Base-by-base conservation (phyloP, 2,113 vertebrate genomes). In the Etia nguti region DNA sequence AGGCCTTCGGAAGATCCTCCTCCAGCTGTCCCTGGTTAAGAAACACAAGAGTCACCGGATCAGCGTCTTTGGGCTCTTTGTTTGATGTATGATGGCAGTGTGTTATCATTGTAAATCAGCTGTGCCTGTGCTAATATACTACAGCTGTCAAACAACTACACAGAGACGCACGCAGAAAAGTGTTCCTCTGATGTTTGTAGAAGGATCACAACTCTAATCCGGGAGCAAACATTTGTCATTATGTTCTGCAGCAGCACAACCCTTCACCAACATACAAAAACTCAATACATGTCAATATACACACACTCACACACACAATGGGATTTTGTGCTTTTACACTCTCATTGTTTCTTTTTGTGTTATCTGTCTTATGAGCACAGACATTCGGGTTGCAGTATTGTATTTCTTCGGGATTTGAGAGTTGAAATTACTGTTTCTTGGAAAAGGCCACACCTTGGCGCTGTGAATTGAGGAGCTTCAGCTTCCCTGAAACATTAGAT, bases 41-140 rank as follows among this genome's bases (percentile, higher is more conserved):
- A 50, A 80, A 62, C 6, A 56, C 68, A 16, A 68, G 6, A 88
- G 80, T 86, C 68, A 50, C 26, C 20, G 84, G 79, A 87, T 89
- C 65, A 73, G 81, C 26, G 59, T 88, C 85, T 68, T 73, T 87
- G 89, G 81, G 80, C 50, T 83, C 41, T 88, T 86, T 91, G 70
- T 92, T 89, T 92, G 81, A 89, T 77, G 87, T 80, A 22, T 38
- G 55, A 54, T 36, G 22, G 36, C 43, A 79, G n/a, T 43, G 48
- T 85, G 54, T 86, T 91, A 88, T 86, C 84, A 57, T 31, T 65
- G 65, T 86, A 90, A 92, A 93, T 93, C 91, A 92, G 88, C 86
- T 89, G 89, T 89, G 57, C 62, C 26, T 31, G 12, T 24, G 54
- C 87, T 90, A 89, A 90, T 89, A 89, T 18, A 57, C 73, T 48